Conservation (phyloP, 1,140 invertebrate species). For the Apis cerana region DNA sequence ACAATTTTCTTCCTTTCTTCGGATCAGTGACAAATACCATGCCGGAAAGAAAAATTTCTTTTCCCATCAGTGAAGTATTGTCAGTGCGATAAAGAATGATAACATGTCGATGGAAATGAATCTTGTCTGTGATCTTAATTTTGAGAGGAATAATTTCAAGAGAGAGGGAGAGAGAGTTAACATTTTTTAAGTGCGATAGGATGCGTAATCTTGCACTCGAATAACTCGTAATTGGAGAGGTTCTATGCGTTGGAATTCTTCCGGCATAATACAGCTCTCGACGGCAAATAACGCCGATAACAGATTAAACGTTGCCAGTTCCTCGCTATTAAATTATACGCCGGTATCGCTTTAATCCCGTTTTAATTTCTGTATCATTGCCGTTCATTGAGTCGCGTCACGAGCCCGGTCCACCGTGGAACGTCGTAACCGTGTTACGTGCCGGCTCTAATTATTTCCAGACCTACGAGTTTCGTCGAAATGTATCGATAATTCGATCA, state of each 20-base stretch:
- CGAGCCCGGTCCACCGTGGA: not conserved
- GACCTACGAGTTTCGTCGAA: not conserved
- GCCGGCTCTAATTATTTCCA: not conserved
- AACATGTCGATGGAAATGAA: too few species aligned
- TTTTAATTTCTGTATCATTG: slow-evolving; percentile 30
- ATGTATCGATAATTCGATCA: not conserved
- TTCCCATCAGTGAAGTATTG: too few species aligned
- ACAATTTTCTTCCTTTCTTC: too few species aligned
- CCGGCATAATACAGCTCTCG: not conserved
- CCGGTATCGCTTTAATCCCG: slow-evolving; percentile 10
- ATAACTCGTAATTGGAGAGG: slow-evolving; percentile 5
- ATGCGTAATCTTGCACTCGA: slow-evolving; percentile 18
- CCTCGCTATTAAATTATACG: slow-evolving; percentile 16
- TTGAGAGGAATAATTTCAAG: too few species aligned
- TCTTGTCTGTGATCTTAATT: too few species aligned
- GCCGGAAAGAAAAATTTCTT: too few species aligned
- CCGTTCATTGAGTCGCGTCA: not conserved
- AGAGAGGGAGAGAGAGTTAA: too few species aligned
- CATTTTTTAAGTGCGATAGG: not conserved
- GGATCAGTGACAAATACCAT: too few species aligned
- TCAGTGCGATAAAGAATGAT: too few species aligned
- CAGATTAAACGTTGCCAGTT: slow-evolving; percentile 12
- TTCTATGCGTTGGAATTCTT: slow-evolving; percentile 1
- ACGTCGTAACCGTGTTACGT: not conserved
- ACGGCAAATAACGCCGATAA: slow-evolving; percentile 1